Conservation (phyloP, 2,113 vertebrate genomes). For the Smithornis capensis region DNA sequence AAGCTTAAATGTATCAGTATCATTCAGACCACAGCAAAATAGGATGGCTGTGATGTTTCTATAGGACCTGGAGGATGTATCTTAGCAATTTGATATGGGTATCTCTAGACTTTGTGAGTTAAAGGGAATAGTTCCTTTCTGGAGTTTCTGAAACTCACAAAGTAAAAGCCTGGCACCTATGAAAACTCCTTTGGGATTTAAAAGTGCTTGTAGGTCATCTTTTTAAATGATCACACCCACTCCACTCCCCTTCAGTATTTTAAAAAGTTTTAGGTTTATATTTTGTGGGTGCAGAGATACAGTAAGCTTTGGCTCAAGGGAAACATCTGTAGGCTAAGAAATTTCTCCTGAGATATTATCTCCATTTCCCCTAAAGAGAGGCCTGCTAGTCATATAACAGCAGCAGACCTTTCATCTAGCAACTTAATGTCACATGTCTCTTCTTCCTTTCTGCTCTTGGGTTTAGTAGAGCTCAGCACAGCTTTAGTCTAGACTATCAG, state of each 20-base stretch:
- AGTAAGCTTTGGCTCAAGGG: background rate
- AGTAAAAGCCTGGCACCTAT: fast-evolving
- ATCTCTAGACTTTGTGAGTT: background rate
- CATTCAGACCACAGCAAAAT: background rate
- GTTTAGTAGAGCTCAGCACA: background rate
- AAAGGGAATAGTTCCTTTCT: background rate
- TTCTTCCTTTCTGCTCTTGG: background rate
- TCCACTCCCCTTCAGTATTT: too few relatives aligned
- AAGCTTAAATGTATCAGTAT: background rate
- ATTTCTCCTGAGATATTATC: background rate
- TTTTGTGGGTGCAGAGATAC: background rate
- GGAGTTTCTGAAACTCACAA: background rate
- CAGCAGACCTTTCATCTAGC: background rate
- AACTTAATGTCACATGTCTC: background rate
- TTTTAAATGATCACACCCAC: background rate
- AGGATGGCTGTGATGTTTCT: fast-evolving
- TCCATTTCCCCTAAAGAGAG: background rate
- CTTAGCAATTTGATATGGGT: background rate
- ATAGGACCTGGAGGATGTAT: background rate
- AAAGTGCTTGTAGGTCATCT: background rate
- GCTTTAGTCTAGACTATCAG: background rate
- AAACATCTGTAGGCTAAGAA: background rate
- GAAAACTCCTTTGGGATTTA: background rate
- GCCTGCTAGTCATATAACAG: background rate
- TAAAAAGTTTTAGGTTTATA: background rate